Conservation (phyloP, 2,797 vertebrate genomes). For the Tachyglossus aculeatus region DNA sequence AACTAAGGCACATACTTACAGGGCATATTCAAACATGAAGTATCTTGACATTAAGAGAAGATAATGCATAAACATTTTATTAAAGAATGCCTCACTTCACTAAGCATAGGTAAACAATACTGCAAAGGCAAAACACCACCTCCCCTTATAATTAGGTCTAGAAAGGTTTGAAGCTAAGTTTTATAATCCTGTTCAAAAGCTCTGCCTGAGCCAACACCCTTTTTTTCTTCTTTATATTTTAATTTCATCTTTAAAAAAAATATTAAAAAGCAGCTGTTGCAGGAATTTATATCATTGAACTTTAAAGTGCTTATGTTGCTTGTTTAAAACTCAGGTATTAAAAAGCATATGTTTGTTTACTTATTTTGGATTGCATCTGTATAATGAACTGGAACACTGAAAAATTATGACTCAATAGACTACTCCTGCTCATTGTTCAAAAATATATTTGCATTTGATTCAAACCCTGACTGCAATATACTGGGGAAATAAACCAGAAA, state of each 20-base stretch:
- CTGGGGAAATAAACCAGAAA: slow-evolving; percentile 24
- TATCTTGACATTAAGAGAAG: slow-evolving; percentile 36
- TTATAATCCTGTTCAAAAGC: slow-evolving; percentile 16
- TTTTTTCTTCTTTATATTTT: not conserved
- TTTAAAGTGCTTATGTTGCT: not conserved
- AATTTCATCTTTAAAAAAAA: slow-evolving; percentile 7
- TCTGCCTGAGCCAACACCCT: slow-evolving; percentile 10
- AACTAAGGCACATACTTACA: slow-evolving; percentile 14
- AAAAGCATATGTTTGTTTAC: not conserved
- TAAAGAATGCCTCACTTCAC: slow-evolving; percentile 31
- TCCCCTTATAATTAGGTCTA: slow-evolving; percentile 31
- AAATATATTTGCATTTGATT: slow-evolving; percentile 66
- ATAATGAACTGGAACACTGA: slow-evolving; percentile 7
- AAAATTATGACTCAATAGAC: slow-evolving; percentile 59
- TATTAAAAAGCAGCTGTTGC: slow-evolving; percentile 3
- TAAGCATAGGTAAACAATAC: slow-evolving; percentile 25
- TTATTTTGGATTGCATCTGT: slow-evolving; percentile 12
- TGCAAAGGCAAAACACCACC: slow-evolving; percentile 48
- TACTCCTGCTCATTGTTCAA: slow-evolving; percentile 57
- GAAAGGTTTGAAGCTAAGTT: slow-evolving; percentile 32
- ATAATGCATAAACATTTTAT: slow-evolving; percentile 38
- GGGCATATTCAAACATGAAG: slow-evolving; percentile 39
- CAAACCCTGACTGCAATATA: slow-evolving; percentile 64
- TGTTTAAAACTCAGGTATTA: slow-evolving; percentile 13
- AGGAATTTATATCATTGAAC: not conserved